Conservation (phyloP, 1,140 invertebrate species). For the Spodoptera frugiperda region DNA sequence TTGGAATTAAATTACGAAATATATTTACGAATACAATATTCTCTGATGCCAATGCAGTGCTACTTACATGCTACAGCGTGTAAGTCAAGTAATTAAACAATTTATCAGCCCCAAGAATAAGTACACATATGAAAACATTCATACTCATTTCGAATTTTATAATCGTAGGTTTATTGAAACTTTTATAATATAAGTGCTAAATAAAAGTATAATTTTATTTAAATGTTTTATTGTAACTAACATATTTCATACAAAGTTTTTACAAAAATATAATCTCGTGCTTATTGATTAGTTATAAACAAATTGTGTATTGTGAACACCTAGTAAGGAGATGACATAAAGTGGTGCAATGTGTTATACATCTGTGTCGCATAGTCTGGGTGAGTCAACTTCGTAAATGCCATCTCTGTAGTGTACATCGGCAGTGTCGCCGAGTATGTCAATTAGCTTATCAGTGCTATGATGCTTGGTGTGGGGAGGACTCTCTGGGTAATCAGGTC, state of each 20-base stretch:
- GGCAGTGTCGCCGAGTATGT: slow-evolving; percentile 64
- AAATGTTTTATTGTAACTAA: slow-evolving; percentile 6
- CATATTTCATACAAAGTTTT: background rate
- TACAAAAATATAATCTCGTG: slow-evolving; percentile 1
- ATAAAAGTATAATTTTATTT: background rate
- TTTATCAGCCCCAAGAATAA: too few relatives aligned
- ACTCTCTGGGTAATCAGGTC: slow-evolving; percentile 80
- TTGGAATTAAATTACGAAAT: too few relatives aligned
- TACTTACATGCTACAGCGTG: too few relatives aligned
- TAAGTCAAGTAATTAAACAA: too few relatives aligned
- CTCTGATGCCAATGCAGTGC: too few relatives aligned
- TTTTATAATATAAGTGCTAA: background rate
- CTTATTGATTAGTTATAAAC: background rate
- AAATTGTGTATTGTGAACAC: background rate
- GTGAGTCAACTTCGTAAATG: slow-evolving; percentile 57
- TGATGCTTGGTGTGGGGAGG: slow-evolving; percentile 59
- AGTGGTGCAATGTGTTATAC: slow-evolving; percentile 64
- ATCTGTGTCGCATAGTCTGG: slow-evolving; percentile 64
- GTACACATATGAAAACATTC: too few relatives aligned
- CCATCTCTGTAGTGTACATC: slow-evolving; percentile 66
- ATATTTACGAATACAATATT: too few relatives aligned
- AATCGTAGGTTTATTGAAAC: too few relatives aligned
- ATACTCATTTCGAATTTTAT: too few relatives aligned
- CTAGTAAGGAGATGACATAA: slow-evolving; percentile 38
- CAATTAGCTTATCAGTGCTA: slow-evolving; percentile 73